A percentile compares a stretch with the other conserved stretches of the same genome.
These are phyloP conservation scores for Drosophila lowei DNA, from an alignment of 1,140 invertebrate species.

Conservation along the genomic window DNA sequence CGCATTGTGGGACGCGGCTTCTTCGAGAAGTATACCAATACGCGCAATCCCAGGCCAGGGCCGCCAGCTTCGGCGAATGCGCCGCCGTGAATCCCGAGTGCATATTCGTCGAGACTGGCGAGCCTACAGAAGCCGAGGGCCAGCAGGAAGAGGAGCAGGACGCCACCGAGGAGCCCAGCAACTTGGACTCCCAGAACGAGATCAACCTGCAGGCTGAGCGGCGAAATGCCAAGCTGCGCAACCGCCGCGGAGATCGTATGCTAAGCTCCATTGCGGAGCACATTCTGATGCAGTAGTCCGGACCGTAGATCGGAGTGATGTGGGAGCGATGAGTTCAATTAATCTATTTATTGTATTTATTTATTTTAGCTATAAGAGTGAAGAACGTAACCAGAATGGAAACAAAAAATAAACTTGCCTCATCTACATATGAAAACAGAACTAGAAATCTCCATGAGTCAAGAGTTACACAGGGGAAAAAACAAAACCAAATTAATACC, in stretches of 20 bases:
- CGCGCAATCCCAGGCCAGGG: constrained; percentile 57
- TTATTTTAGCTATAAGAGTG: constrained; percentile 80
- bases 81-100: constrained; percentile 74
- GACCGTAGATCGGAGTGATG: no score
- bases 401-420: constrained; percentile 76
- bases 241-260: constrained; percentile 57
- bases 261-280: constrained; percentile 63
- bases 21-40: constrained; percentile 77
- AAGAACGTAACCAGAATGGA: constrained; percentile 51
- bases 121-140: constrained; percentile 12
- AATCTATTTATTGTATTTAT: constrained; percentile 73
- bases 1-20: constrained; percentile 77
- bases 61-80: constrained; percentile 66
- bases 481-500: constrained; percentile 31
- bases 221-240: constrained; percentile 49
- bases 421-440: constrained; percentile 41
- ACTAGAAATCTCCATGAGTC: constrained; percentile 13
- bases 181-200: constrained; percentile 60
- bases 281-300: constrained; percentile 60
- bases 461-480: constrained; percentile 18
- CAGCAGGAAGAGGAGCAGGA: constrained; percentile 1
- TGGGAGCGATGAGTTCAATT: constrained; percentile 18
- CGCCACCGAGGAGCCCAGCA: not conserved
- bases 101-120: constrained; percentile 64
- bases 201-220: constrained; percentile 64